phyloP scores from a whole-genome alignment of 2,113 vertebrate species.

The Naja naja region DNA sequence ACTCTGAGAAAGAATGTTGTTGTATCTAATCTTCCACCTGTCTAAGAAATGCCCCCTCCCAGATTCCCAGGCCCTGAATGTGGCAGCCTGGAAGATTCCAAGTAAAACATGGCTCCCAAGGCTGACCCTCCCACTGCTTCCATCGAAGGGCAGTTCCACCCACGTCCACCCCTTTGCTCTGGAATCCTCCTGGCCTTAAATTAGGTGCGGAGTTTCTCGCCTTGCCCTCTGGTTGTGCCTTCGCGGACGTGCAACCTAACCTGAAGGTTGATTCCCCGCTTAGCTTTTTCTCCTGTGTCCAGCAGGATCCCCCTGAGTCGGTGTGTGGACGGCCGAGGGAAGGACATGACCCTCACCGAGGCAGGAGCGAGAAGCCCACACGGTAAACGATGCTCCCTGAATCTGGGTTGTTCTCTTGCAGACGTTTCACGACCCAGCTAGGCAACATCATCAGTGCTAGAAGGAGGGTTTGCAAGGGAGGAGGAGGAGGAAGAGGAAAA shows the following conservation, averaged over 20 bases:
- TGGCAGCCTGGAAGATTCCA: too few species aligned
- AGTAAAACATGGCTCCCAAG: too few species aligned
- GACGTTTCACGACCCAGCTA: too few species aligned
- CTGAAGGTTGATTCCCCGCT: neutral
- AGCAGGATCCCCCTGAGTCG: neutral
- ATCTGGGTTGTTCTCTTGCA: too few species aligned
- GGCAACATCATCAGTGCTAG: too few species aligned
- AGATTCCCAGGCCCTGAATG: too few species aligned
- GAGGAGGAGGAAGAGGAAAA: too few species aligned
- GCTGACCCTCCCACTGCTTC: neutral
- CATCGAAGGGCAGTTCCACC: neutral
- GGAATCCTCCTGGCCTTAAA: neutral
- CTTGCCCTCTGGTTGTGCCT: neutral
- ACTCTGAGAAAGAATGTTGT: too few species aligned
- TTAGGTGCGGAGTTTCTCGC: accelerated
- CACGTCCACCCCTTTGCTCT: neutral
- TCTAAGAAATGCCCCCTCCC: too few species aligned
- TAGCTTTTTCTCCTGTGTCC: neutral
- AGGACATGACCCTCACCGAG: neutral
- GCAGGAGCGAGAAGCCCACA: neutral
- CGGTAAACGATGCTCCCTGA: neutral
- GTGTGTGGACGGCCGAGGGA: neutral
- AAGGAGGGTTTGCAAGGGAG: too few species aligned
- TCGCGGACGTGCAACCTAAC: neutral
- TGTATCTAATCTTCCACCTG: too few species aligned